Percentiles rank a stretch among this genome's conserved stretches.
phyloP scores from a whole-genome alignment of 2,113 vertebrate species.

The Ifrita kowaldi region DNA sequence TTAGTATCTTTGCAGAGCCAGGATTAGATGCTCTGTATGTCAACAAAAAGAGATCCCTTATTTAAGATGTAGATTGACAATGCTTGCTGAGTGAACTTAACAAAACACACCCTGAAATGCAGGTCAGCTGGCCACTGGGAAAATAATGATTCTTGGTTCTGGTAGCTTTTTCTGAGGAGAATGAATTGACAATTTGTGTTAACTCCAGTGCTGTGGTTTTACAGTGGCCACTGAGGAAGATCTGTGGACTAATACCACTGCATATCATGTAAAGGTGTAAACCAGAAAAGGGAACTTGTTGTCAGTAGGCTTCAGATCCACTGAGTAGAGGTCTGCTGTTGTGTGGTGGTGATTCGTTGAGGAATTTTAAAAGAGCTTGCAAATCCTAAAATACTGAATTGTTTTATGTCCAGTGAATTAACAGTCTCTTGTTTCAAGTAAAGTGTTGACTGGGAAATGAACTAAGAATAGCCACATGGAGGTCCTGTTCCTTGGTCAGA shows the following conservation, averaged over 20 bases:
- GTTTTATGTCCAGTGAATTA: not conserved
- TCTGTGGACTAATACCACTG: not conserved
- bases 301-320: not conserved
- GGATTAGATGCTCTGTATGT: not conserved
- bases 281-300: not conserved
- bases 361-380: not conserved
- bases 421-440: not conserved
- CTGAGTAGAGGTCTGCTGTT: not conserved
- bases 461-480: not conserved
- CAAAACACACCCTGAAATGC: not conserved
- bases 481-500: not conserved
- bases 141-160: not conserved
- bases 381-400: not conserved
- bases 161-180: not conserved
- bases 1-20: not conserved
- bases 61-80: not conserved
- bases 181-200: not conserved
- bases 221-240: not conserved
- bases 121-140: not conserved
- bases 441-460: not conserved
- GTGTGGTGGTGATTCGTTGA: not conserved
- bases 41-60: not conserved
- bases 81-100: not conserved
- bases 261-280: not conserved
- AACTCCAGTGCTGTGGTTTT: not conserved